Percentiles rank a stretch among this genome's conserved stretches.
These are phyloP conservation scores for Saxidomus purpurata DNA, from an alignment of 1,140 invertebrate species.

Conservation along the genomic window DNA sequence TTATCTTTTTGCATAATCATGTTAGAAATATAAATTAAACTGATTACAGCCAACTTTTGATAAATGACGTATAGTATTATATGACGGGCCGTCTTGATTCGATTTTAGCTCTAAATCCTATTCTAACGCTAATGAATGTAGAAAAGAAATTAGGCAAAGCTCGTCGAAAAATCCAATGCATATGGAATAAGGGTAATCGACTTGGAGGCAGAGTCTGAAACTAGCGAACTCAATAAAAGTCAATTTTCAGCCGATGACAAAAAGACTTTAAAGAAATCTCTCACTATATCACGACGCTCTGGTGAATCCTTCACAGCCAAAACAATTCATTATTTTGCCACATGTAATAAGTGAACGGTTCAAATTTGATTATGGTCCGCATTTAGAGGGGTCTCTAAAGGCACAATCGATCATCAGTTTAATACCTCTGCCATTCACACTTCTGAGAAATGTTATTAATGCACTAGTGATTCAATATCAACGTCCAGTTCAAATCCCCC, in stretches of 20 bases:
- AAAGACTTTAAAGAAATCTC: constrained; percentile 65
- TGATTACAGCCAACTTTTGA: neutral
- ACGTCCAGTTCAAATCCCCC: constrained; percentile 64
- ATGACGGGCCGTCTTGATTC: neutral
- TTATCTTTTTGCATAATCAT: no score
- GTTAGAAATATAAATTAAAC: neutral
- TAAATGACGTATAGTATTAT: constrained; percentile 21
- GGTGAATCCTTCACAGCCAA: constrained; percentile 53
- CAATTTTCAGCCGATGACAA: constrained; percentile 64
- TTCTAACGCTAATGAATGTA: constrained; percentile 36
- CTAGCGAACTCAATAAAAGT: constrained; percentile 65
- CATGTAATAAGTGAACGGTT: constrained; percentile 72
- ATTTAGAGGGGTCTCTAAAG: constrained; percentile 75
- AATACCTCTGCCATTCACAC: constrained; percentile 75
- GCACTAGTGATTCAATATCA: constrained; percentile 69
- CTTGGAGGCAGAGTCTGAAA: constrained; percentile 10
- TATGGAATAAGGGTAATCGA: constrained; percentile 56
- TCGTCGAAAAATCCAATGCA: constrained; percentile 55
- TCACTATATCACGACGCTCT: constrained; percentile 33
- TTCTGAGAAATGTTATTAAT: constrained; percentile 74
- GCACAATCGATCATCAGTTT: constrained; percentile 76
- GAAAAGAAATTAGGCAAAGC: constrained; percentile 53
- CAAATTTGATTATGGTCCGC: constrained; percentile 77
- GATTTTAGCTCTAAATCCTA: constrained; percentile 5
- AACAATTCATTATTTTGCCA: constrained; percentile 75